A percentile compares a stretch with the other conserved stretches of the same genome.
Evolutionary conservation across 2,888 invertebrate species (phyloP).

Genomic region (Brachynemurus nebulosus): DNA sequence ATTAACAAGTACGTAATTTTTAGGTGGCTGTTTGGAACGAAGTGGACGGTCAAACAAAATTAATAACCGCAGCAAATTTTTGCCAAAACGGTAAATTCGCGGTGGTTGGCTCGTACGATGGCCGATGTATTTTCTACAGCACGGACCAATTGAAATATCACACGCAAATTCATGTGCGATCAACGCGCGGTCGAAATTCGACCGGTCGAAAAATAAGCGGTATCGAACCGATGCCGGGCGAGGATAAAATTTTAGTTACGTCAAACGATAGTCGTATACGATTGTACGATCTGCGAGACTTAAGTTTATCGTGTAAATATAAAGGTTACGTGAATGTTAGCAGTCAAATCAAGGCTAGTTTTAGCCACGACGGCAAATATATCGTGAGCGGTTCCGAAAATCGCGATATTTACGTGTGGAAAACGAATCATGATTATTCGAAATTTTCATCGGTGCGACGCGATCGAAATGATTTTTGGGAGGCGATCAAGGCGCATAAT

Average conservation of each 20-base stretch:
- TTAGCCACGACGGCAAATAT: constrained; percentile 94
- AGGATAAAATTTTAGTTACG: constrained; percentile 91
- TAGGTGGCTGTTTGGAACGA: constrained; percentile 94
- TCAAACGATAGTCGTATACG: constrained; percentile 96
- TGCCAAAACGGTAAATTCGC: constrained; percentile 97
- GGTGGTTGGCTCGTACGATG: constrained; percentile 96
- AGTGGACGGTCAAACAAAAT: constrained; percentile 82
- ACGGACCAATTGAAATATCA: constrained; percentile 97
- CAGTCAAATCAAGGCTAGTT: constrained; percentile 94
- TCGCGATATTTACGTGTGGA: constrained; percentile 96
- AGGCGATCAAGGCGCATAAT: constrained; percentile 89
- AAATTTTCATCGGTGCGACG: constrained; percentile 84
- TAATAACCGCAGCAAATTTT: constrained; percentile 95
- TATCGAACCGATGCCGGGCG: constrained; percentile 91
- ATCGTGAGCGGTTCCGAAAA: constrained; percentile 97
- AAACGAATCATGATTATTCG: constrained; percentile 90
- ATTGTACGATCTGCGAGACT: constrained; percentile 86
- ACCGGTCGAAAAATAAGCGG: constrained; percentile 93
- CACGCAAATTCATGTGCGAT: constrained; percentile 92
- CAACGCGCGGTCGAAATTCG: constrained; percentile 89
- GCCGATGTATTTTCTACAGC: constrained; percentile 94
- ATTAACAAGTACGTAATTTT: constrained; percentile 8
- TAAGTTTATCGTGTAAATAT: constrained; percentile 70
- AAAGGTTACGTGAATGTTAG: constrained; percentile 75
- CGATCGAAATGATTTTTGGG: constrained; percentile 96